Percentiles rank a stretch among this genome's conserved stretches.
Evolutionary conservation across 1,140 invertebrate species (phyloP).

Genomic region (Arctopsyche grandis): DNA sequence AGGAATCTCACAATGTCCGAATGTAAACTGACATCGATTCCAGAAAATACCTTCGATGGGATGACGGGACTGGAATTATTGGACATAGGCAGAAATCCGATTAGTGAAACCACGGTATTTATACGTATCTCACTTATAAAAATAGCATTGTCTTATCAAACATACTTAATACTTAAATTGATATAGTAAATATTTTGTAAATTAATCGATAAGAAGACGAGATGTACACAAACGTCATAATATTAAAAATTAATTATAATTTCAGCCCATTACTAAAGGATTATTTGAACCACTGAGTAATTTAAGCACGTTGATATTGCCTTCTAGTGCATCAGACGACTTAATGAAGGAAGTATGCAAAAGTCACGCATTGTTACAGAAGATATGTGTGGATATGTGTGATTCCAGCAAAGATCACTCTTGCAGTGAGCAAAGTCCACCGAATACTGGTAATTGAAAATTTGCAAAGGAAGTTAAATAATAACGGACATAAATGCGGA

Average conservation of each 20-base stretch:
- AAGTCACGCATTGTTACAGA: neutral
- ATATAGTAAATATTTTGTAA: too few relatives aligned
- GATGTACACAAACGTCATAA: neutral
- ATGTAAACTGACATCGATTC: conserved; percentile 58
- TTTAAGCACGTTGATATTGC: conserved; percentile 45
- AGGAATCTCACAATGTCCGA: conserved; percentile 57
- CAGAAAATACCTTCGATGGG: conserved; percentile 58
- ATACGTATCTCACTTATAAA: neutral
- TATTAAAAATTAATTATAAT: neutral
- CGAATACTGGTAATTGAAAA: neutral
- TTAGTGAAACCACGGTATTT: conserved; percentile 57
- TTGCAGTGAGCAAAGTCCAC: neutral
- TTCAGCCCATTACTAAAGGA: conserved; percentile 40
- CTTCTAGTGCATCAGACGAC: conserved; percentile 2
- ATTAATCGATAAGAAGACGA: too few relatives aligned
- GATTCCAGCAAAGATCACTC: neutral
- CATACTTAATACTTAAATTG: neutral
- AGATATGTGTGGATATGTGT: conserved; percentile 17
- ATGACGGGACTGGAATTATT: conserved; percentile 61
- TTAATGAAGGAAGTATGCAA: conserved; percentile 20
- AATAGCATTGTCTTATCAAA: neutral
- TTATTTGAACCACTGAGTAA: conserved; percentile 47
- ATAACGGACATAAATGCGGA: neutral
- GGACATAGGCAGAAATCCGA: conserved; percentile 62
- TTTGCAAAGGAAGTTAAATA: too few relatives aligned